Evolutionary conservation across 37 sponge, comb jelly and placozoan genomes (phyloP).

Genomic region (Geodia barretti): DNA sequence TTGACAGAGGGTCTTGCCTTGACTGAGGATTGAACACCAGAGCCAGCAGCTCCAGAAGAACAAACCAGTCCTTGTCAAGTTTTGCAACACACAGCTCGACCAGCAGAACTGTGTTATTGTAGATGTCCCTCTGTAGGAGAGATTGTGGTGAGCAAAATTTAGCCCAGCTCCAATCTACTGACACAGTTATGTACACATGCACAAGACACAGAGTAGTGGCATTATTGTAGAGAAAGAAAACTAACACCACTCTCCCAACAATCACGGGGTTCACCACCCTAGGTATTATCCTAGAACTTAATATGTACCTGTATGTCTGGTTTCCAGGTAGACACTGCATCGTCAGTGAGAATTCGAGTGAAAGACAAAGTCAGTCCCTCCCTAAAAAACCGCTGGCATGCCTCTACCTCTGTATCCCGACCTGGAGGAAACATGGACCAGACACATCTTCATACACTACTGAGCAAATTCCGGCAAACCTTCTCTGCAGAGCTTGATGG

Average conservation of each 20-base stretch:
- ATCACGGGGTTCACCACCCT: too few relatives aligned
- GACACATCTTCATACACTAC: background rate
- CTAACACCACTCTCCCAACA: too few relatives aligned
- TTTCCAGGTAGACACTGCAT: slow-evolving; percentile 95
- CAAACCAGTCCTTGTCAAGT: slow-evolving; percentile 81
- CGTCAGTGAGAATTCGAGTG: slow-evolving; percentile 83
- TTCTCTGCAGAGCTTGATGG: slow-evolving; percentile 77
- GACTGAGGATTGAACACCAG: slow-evolving; percentile 73
- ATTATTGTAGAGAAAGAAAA: background rate
- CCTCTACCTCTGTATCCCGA: slow-evolving; percentile 72
- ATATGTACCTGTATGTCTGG: slow-evolving; percentile 90
- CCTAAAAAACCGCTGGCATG: slow-evolving; percentile 88
- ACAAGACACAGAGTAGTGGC: background rate
- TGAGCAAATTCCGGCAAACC: slow-evolving; percentile 38
- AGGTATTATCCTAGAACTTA: background rate
- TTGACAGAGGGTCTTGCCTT: slow-evolving; percentile 74
- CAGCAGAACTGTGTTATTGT: slow-evolving; percentile 70
- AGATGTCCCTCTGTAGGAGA: slow-evolving; percentile 79
- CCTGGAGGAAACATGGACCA: slow-evolving; percentile 12
- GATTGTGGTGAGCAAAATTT: background rate
- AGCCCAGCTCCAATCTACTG: background rate
- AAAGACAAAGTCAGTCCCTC: slow-evolving; percentile 90
- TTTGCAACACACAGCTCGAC: slow-evolving; percentile 90
- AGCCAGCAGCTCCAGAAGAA: slow-evolving; percentile 79
- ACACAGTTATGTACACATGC: background rate